Base-by-base conservation (phyloP, 2,888 invertebrate species). In the Cataglyphis altisquamis region DNA sequence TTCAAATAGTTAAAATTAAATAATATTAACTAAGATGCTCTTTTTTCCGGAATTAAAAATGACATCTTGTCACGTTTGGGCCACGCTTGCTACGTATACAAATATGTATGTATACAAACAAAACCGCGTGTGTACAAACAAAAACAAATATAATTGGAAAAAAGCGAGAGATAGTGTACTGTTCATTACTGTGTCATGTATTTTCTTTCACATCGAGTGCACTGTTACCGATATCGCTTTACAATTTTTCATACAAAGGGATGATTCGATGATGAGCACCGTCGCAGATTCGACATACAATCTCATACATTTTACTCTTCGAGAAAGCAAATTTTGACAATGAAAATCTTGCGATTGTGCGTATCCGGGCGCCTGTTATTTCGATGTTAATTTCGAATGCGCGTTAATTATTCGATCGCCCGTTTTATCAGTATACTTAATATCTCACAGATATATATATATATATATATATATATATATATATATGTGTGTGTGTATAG, bases 181-280 rank as follows among this genome's bases (percentile, higher is more conserved):
- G 81, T 66, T 89, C 72, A 62, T 89, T 88, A 90, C 90, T 90
- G 86, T 89, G 73, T 86, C 81, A 80, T 89, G 87, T 88, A 88
- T 91, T 86, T 89, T 87, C 66, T 87, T 89, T 90, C 87, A 92
- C 91, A 92, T 92, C 88, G 85, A 92, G 91, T 92, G 91, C 90
- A 90, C 90, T 88, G 84, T 90, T 91, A 87, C 86, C 88, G 86
- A 89, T 89, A 89, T 87, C 88, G 85, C 81, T 88, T 90, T 85
- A 86, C 85, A 91, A 91, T 70, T 86, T 86, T 86, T 86, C 85
- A 86, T 90, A 91, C 86, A 89, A 89, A 91, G 90, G 84, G 88
- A 85, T 84, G 86, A 88, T 91, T 90, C 88, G 87, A 90, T 88
- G 89, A 87, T 88, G 84, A 84, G 83, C 84, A 85, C 82, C 60